phyloP scores from a whole-genome alignment of 2,797 vertebrate genomes.

The Danio choprae region DNA sequence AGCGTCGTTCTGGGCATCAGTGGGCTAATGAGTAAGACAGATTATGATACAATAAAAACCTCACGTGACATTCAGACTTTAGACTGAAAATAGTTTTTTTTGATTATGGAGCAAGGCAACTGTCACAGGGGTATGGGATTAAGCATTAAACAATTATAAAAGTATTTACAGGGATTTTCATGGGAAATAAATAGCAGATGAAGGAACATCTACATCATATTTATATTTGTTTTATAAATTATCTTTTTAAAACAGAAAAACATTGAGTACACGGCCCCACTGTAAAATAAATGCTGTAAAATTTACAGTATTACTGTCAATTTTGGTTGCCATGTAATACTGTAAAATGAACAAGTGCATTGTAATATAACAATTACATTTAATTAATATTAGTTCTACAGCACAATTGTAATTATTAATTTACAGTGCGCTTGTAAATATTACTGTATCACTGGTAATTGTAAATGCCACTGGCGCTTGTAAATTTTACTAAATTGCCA shows the following conservation, averaged over 20 bases:
- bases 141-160: not conserved
- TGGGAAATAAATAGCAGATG: not conserved
- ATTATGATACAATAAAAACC: not conserved
- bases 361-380: no score
- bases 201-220: not conserved
- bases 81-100: not conserved
- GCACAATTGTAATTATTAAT: no score
- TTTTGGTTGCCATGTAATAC: no score
- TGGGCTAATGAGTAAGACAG: constrained; percentile 75
- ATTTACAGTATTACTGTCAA: no score
- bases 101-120: not conserved
- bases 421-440: no score
- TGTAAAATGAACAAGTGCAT: no score
- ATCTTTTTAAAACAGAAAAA: not conserved
- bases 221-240: not conserved
- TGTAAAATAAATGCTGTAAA: no score
- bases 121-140: not conserved
- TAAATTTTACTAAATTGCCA: no score
- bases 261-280: not conserved
- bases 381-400: no score
- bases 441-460: no score
- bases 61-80: not conserved
- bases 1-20: constrained; percentile 94
- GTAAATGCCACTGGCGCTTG: no score
- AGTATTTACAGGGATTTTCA: not conserved